Percentiles rank a stretch among this genome's conserved stretches.
phyloP scores from a whole-genome alignment of 2,888 invertebrate species.

The Perdita meconis region DNA sequence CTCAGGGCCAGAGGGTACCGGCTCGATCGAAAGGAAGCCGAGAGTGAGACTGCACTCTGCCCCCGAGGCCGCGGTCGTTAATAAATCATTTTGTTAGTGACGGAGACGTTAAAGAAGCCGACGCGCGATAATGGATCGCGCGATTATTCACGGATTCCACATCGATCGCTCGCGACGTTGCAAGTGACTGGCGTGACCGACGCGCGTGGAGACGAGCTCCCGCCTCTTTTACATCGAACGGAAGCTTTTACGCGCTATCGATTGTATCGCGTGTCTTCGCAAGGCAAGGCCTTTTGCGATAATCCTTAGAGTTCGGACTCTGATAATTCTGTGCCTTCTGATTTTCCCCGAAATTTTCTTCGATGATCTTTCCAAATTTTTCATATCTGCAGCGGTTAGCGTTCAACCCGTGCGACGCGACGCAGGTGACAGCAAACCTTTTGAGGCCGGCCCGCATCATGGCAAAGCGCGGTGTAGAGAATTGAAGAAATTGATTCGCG shows the following conservation, averaged over 20 bases:
- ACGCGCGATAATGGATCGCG: conserved; percentile 64
- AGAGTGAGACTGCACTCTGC: conserved; percentile 19
- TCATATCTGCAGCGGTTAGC: too few species aligned
- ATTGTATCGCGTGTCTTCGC: background rate
- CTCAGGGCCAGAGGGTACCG: background rate
- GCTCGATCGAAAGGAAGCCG: conserved; percentile 10
- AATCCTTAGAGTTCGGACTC: too few species aligned
- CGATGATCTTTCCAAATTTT: too few species aligned
- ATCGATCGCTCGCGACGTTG: conserved; percentile 62
- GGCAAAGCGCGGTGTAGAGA: too few species aligned
- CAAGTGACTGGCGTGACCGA: conserved; percentile 70
- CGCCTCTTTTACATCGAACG: conserved; percentile 53
- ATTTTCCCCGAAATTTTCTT: too few species aligned
- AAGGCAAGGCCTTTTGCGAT: too few species aligned
- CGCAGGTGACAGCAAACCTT: too few species aligned
- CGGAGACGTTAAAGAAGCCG: conserved; percentile 50
- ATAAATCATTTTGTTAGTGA: conserved; percentile 59
- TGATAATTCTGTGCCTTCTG: too few species aligned
- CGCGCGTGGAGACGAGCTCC: conserved; percentile 42
- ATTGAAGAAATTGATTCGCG: too few species aligned
- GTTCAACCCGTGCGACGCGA: too few species aligned
- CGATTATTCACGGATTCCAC: conserved; percentile 65
- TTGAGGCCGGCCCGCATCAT: too few species aligned
- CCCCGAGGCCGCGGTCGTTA: background rate
- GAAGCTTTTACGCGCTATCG: conserved; percentile 6